Conservation (phyloP, 1,140 invertebrate genomes). For the Galleria mellonella region DNA sequence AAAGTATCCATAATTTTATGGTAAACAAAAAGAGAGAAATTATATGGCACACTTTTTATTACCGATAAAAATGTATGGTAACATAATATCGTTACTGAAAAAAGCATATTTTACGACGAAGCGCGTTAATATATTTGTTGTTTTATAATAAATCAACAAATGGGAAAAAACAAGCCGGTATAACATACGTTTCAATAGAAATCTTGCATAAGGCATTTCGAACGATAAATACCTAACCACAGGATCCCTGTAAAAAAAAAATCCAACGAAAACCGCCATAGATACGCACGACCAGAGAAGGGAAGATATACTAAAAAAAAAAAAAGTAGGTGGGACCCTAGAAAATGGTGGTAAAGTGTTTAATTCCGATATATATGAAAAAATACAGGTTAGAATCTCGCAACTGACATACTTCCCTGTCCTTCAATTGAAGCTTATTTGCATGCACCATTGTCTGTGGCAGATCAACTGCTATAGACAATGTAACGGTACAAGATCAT, state of each 20-base stretch:
- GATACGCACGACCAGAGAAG: too few species aligned
- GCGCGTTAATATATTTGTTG: constrained; percentile 6
- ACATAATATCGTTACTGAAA: constrained; percentile 4
- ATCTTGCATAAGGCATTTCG: too few species aligned
- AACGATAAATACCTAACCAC: constrained; percentile 6
- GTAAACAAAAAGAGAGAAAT: background rate
- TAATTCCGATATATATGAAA: constrained; percentile 7
- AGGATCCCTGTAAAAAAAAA: constrained; percentile 30
- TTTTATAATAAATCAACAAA: background rate
- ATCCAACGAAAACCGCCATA: background rate
- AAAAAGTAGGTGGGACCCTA: constrained; percentile 12
- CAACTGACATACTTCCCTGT: constrained; percentile 56
- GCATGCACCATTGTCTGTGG: constrained; percentile 46
- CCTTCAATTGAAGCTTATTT: constrained; percentile 49
- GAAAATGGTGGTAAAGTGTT: constrained; percentile 5
- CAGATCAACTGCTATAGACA: constrained; percentile 23
- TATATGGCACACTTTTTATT: constrained; percentile 13
- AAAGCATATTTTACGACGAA: constrained; percentile 26
- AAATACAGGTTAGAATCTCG: constrained; percentile 4
- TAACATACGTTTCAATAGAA: background rate
- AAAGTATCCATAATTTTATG: constrained; percentile 22
- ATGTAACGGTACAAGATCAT: constrained; percentile 24
- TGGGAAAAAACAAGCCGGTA: constrained; percentile 10
- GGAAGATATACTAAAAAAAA: constrained; percentile 9
- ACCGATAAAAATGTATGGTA: constrained; percentile 13